Evolutionary conservation across 1,140 invertebrate species (phyloP), one percentile per base, ranked within the genome.

Genomic region (Trissolcus basalis): DNA sequence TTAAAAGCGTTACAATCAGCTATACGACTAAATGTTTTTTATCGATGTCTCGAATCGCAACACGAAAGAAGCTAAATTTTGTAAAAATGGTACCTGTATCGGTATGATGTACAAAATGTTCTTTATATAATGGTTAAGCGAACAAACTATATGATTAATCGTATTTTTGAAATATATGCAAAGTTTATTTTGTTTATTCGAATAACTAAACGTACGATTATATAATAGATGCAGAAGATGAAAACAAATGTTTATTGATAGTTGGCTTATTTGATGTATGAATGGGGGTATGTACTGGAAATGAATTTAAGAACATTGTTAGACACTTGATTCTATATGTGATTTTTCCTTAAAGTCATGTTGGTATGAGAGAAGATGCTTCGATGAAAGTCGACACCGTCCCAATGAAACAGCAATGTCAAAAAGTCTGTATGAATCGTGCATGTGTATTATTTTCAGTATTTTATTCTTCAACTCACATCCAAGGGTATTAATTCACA

Each of bases 121-220:
- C 59, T 75, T 55, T 58, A 53, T 55, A 69, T 59, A 69, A 64
- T 69, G 55, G n/a, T 75, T 75, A 69, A 49, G 65, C 60, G 15
- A 65, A 65, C 44, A 58, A 64, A 75, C 54, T 58, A 45, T 61
- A 59, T 60, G 58, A 69, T 75, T 69, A 75, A 69, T 49, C 2
- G 36, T 69, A 75, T 75, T 69, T 75, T 75, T 75, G 60, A 76
- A 70, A 60, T 55, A 60, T 76, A 35, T 27, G 19, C 54, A 76
- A 76, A 65, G 73, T 76, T 76, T 76, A 76, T 76, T 76, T 76
- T 76, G 73, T 76, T 76, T 76, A 76, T 55, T 68, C 47, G 63
- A 75, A 54, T 16, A 68, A 63, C 13, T 59, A 64, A 75, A 55
- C 53, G 51, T 69, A 64, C 58, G 48, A 75, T 69, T 75, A 53